phyloP scores from a whole-genome alignment of 1,140 invertebrate species.

The Drosophila arawakana region DNA sequence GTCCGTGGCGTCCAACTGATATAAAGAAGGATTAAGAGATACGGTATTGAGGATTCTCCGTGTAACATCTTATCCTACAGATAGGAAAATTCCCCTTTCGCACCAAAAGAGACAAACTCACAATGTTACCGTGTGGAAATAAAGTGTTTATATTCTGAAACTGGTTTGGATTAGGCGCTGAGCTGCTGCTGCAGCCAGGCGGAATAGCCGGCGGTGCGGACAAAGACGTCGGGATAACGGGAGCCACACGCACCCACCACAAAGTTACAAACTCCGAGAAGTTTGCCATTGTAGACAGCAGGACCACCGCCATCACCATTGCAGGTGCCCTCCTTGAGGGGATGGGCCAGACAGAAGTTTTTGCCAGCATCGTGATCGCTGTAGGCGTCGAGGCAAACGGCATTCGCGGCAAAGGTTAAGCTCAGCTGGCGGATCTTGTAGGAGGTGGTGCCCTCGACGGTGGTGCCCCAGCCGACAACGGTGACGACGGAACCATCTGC shows the following conservation, averaged over 20 bases:
- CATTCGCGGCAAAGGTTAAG: slow-evolving; percentile 45
- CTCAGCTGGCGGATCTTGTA: slow-evolving; percentile 59
- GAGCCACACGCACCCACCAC: slow-evolving; percentile 78
- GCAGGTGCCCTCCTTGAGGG: slow-evolving; percentile 72
- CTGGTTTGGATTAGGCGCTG: background rate
- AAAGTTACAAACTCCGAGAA: slow-evolving; percentile 69
- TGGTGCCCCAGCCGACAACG: slow-evolving; percentile 72
- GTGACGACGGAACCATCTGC: slow-evolving; percentile 31
- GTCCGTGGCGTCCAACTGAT: too few species aligned
- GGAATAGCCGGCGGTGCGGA: slow-evolving; percentile 47
- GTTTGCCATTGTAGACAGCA: slow-evolving; percentile 56
- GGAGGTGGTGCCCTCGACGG: slow-evolving; percentile 49
- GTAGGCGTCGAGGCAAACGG: slow-evolving; percentile 62
- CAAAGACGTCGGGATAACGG: slow-evolving; percentile 76
- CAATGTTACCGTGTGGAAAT: background rate
- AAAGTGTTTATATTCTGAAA: slow-evolving; percentile 14
- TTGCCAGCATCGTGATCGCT: slow-evolving; percentile 31
- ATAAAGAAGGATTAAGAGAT: too few species aligned
- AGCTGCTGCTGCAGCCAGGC: slow-evolving; percentile 66
- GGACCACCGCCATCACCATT: slow-evolving; percentile 73
- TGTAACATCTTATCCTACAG: too few species aligned
- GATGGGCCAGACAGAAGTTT: slow-evolving; percentile 67
- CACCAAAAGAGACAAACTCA: too few species aligned
- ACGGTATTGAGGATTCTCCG: too few species aligned
- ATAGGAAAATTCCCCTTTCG: too few species aligned